A percentile compares a stretch with the other conserved stretches of the same genome.
These are phyloP conservation scores for Eupsilia transversa DNA, from an alignment of 2,888 invertebrate species.

Conservation along the genomic window DNA sequence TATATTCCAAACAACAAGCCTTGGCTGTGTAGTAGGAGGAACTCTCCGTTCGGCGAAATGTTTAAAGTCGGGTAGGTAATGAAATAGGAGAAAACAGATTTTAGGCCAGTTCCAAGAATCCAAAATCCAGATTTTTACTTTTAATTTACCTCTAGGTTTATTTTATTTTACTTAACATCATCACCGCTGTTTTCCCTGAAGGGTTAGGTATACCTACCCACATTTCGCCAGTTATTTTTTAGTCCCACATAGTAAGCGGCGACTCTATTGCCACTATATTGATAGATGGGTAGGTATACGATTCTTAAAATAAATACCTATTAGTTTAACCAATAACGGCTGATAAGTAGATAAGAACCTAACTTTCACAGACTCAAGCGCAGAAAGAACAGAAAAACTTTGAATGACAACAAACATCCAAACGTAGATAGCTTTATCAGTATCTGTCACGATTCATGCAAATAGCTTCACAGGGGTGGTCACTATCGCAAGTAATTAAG, in stretches of 20 bases:
- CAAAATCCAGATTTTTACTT: neutral
- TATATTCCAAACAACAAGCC: constrained; percentile 88
- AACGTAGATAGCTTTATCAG: neutral
- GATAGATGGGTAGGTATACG: neutral
- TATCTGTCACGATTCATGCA: constrained; percentile 1
- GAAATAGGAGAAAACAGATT: neutral
- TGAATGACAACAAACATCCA: neutral
- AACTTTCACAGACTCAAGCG: neutral
- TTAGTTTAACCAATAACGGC: neutral
- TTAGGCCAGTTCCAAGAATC: neutral
- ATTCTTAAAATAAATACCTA: neutral
- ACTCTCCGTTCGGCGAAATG: constrained; percentile 90
- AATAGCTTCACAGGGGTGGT: constrained; percentile 27
- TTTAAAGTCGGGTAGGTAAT: constrained; percentile 90
- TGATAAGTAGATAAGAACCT: neutral
- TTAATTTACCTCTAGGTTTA: neutral
- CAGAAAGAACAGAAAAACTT: neutral
- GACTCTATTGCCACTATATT: neutral
- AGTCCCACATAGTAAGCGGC: neutral
- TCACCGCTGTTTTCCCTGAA: neutral
- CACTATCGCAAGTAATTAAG: constrained; percentile 19
- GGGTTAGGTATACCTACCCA: neutral
- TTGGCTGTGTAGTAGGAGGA: constrained; percentile 89
- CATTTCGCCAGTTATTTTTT: neutral
- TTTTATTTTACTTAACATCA: no score